Evolutionary conservation across 1,140 invertebrate species (phyloP).

Genomic region (Halyomorpha halys): DNA sequence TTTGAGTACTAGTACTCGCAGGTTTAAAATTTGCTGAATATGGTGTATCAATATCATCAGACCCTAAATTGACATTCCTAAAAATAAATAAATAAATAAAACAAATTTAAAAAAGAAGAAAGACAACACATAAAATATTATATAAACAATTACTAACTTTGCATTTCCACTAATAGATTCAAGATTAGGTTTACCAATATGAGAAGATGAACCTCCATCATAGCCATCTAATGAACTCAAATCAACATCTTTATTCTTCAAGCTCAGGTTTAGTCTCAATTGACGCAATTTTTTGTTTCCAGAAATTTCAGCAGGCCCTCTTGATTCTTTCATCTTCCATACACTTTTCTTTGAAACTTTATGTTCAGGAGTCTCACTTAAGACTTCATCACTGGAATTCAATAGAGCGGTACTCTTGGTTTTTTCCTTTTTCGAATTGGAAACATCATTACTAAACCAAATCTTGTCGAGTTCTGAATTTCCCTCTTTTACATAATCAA

Average conservation of each 20-base stretch:
- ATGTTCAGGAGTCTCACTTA: background rate
- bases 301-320: background rate
- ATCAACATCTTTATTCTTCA: background rate
- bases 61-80: no score
- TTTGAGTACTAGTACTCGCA: no score
- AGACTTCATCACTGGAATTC: background rate
- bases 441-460: background rate
- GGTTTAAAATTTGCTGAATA: no score
- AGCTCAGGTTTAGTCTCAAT: background rate
- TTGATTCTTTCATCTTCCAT: conserved; percentile 11
- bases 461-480: conserved; percentile 4
- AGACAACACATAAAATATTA: no score
- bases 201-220: background rate
- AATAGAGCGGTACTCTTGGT: background rate
- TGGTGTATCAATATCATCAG: no score
- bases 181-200: no score
- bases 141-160: no score
- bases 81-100: no score
- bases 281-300: background rate
- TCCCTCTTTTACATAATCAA: conserved; percentile 3
- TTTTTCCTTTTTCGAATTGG: background rate
- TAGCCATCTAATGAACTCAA: background rate
- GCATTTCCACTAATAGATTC: no score
- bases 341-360: background rate
- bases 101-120: no score